These are phyloP conservation scores for Anguilla anguilla DNA, from an alignment of 2,797 vertebrate species.

Conservation along the genomic window DNA sequence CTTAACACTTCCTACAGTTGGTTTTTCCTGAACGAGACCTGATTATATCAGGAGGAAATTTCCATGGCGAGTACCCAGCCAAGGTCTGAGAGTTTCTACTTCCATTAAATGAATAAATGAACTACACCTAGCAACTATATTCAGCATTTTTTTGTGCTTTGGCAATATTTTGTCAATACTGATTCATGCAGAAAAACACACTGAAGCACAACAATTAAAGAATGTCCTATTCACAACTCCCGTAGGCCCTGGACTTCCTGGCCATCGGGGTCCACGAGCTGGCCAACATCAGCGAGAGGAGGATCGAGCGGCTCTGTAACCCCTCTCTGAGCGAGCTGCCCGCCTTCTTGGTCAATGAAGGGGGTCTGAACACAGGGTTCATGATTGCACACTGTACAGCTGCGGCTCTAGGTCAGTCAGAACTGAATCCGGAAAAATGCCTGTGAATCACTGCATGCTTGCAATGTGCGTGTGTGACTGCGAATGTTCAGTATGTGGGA, in stretches of 20 bases:
- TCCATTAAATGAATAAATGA: background rate
- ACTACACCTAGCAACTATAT: background rate
- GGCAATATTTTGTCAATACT: background rate
- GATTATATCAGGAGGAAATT: slow-evolving; percentile 97
- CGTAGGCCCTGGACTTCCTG: slow-evolving; percentile 91
- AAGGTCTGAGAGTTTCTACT: slow-evolving; percentile 73
- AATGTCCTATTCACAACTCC: background rate
- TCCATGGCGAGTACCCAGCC: slow-evolving; percentile 98
- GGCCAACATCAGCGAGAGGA: slow-evolving; percentile 92
- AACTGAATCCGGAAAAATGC: no score
- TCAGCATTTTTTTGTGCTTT: background rate
- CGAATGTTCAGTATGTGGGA: no score
- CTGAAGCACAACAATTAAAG: no score
- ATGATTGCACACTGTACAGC: slow-evolving; percentile 99
- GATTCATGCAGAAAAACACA: no score
- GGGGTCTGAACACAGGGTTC: slow-evolving; percentile 96
- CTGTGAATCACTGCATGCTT: background rate
- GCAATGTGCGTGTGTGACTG: background rate
- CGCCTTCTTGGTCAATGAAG: slow-evolving; percentile 94
- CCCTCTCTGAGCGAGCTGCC: slow-evolving; percentile 94
- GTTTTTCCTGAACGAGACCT: slow-evolving; percentile 94
- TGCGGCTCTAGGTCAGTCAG: slow-evolving; percentile 84
- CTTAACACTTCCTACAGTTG: slow-evolving; percentile 84
- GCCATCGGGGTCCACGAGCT: slow-evolving; percentile 94
- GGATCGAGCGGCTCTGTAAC: slow-evolving; percentile 94